Conservation (phyloP, 37 sponge, comb jelly and placozoan species). For the Diacarnus erythraeanus region DNA sequence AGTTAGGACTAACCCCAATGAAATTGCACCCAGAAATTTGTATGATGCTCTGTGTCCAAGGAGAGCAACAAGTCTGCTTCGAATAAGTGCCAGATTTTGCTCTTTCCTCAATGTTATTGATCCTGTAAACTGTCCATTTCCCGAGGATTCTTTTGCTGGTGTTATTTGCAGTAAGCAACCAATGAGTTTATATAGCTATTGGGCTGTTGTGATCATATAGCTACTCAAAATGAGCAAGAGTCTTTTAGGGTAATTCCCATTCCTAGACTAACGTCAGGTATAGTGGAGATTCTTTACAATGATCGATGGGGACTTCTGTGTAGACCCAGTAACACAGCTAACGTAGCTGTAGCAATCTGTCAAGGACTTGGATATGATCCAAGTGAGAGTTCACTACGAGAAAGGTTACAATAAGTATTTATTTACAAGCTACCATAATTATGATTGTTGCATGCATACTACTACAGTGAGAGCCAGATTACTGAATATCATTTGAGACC, state of each 20-base stretch:
- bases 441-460: too few species aligned
- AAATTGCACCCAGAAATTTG: too few species aligned
- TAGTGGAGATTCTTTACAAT: constrained; percentile 29
- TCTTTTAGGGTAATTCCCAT: too few species aligned
- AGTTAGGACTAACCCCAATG: too few species aligned
- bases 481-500: constrained; percentile 27
- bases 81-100: background rate
- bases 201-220: too few species aligned
- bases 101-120: too few species aligned
- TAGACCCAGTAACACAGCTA: background rate
- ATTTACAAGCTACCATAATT: too few species aligned
- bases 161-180: constrained; percentile 7
- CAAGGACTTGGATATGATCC: constrained; percentile 5
- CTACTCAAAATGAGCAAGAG: too few species aligned
- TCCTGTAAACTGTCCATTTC: background rate
- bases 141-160: background rate
- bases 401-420: too few species aligned
- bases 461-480: background rate
- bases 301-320: constrained; percentile 41
- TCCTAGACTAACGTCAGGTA: too few species aligned
- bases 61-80: background rate
- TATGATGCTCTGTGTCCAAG: background rate
- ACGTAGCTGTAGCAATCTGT: constrained; percentile 14
- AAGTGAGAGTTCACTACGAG: too few species aligned
- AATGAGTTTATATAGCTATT: too few species aligned